Conservation (phyloP, 2,797 vertebrate genomes). For the Hapalemur alaotrensis region DNA sequence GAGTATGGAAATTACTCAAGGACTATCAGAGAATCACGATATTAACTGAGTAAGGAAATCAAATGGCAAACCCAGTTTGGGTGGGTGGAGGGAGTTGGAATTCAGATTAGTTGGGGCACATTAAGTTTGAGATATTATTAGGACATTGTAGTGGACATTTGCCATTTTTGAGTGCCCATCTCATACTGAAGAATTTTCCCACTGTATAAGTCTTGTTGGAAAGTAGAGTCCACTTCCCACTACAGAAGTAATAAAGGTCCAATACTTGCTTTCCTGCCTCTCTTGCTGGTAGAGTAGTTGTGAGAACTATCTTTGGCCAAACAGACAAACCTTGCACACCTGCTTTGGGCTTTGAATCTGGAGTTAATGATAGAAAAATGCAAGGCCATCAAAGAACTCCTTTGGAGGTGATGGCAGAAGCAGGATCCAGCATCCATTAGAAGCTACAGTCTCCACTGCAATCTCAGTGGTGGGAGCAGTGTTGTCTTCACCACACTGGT, state of each 20-base stretch:
- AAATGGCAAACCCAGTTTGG: neutral
- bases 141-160: neutral
- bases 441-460: neutral
- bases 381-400: neutral
- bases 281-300: neutral
- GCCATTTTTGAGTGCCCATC: conserved; percentile 1
- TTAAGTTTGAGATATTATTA: conserved; percentile 7
- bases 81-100: neutral
- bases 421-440: neutral
- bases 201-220: neutral
- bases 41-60: conserved; percentile 39
- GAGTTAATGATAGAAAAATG: conserved; percentile 31
- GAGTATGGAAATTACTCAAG: neutral
- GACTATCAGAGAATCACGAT: neutral
- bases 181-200: neutral
- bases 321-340: conserved; percentile 11
- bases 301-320: neutral
- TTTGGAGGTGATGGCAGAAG: neutral
- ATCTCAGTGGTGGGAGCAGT: neutral
- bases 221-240: neutral
- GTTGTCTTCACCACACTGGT: neutral
- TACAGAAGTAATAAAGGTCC: neutral
- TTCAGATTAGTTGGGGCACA: neutral
- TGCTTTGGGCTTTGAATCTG: neutral
- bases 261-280: neutral